Evolutionary conservation across 2,888 invertebrate species (phyloP), one percentile per base, ranked within the genome.

Genomic region (Ernsta delagoae): DNA sequence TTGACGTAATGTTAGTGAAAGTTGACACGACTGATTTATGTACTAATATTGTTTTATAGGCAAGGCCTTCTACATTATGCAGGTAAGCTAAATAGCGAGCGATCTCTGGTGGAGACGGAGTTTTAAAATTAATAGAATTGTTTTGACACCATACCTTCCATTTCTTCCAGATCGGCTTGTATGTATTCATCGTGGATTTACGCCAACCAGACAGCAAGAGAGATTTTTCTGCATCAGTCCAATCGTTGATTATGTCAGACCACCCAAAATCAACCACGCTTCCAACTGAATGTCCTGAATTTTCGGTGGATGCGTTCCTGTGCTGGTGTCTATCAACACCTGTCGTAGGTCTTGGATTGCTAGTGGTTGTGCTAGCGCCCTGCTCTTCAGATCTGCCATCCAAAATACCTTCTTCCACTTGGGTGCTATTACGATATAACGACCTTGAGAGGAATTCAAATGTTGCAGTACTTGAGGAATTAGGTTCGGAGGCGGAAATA

Each of bases 241-340:
- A 77, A n/a, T 71, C 70, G 24, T 61, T 54, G 5, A 73, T 59
- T 16, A 67, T 12, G 9, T 71, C 71, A 45, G 68, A 53, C 78
- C 77, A 78, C 74, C 75, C 75, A 65, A 74, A 73, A 78, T 73
- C 67, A 71, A 73, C 78, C 78, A 78, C n/a, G 73, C 78, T 67
- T 76, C 74, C 74, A 81, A 73, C 5, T 59, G 50, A 9, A 80
- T 60, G 6, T 74, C 70, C 12, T 60, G 70, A 36, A 75, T 70
- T 56, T 70, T 65, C 16, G 75, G 74, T 1, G 75, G 75, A 7
- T 72, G 75, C 6, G 8, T 60, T 5, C 70, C 69, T 8, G 72
- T 72, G 12, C 24, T 70, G 41, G 64, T 67, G 70, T 72, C 70
- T 9, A 70, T 54, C 5, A 74, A 60, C 4, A 65, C 65, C 65